Conservation (phyloP, 1,140 invertebrate species). For the Gerris buenoi region DNA sequence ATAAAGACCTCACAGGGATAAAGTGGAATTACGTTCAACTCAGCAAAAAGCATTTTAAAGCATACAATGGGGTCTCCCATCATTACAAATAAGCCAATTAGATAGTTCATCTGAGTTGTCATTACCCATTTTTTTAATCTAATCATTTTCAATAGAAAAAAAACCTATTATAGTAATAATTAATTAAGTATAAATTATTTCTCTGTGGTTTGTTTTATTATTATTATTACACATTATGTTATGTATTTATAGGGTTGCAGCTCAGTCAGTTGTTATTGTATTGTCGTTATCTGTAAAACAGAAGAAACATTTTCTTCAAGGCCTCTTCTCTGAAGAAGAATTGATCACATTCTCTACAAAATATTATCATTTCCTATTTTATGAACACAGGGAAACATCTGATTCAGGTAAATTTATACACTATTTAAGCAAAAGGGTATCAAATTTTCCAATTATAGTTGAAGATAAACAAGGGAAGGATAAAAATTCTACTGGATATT, state of each 20-base stretch:
- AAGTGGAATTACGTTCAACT: no score
- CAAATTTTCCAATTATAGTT: no score
- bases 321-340: neutral
- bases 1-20: no score
- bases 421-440: no score
- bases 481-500: no score
- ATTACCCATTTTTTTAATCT: constrained; percentile 4
- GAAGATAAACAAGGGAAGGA: no score
- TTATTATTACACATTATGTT: neutral
- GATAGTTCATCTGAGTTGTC: neutral
- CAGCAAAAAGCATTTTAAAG: no score
- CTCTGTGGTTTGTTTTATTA: neutral
- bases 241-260: neutral
- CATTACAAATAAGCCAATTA: neutral
- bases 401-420: no score
- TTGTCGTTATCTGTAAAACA: neutral
- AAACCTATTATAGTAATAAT: neutral
- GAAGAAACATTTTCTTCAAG: neutral
- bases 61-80: no score
- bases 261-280: neutral
- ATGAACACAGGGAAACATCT: no score
- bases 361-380: no score
- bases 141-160: neutral
- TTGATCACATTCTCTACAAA: neutral
- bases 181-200: neutral